phyloP scores from a whole-genome alignment of 2,888 invertebrate genomes.

The Platycnemis pennipes region DNA sequence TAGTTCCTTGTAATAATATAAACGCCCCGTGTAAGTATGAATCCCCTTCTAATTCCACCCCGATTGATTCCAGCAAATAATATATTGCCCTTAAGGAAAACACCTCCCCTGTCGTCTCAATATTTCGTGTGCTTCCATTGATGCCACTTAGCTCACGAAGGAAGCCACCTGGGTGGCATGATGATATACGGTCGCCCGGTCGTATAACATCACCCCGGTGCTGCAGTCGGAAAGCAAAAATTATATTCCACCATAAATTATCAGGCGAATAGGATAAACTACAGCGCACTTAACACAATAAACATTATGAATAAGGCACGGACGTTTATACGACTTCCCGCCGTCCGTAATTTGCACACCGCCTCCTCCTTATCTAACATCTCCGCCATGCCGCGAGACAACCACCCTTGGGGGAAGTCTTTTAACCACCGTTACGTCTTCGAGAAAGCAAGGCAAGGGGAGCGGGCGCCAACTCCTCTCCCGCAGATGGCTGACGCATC shows the following conservation, averaged over 20 bases:
- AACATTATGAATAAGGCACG: not conserved
- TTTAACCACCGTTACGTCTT: not conserved
- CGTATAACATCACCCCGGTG: not conserved
- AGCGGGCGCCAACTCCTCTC: not conserved
- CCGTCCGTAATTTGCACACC: not conserved
- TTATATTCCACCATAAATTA: conserved; percentile 6
- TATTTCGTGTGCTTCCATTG: not conserved
- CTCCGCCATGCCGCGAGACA: not conserved
- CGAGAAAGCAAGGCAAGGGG: not conserved
- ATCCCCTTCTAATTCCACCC: too few relatives aligned
- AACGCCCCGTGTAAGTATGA: too few relatives aligned
- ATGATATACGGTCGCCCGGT: not conserved
- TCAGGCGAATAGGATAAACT: not conserved
- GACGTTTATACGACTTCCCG: conserved; percentile 16
- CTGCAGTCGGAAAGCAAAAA: not conserved
- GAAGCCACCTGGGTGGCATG: not conserved
- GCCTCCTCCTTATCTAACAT: not conserved
- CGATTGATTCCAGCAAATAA: too few relatives aligned
- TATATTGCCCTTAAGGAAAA: too few relatives aligned
- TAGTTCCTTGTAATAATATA: too few relatives aligned
- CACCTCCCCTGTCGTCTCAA: not conserved
- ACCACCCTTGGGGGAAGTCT: not conserved
- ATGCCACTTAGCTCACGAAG: not conserved
- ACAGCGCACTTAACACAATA: conserved; percentile 2
- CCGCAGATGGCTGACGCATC: not conserved